Percentiles rank a stretch among this genome's conserved stretches.
Conservation (phyloP, 2,113 vertebrate genomes). For the Machaerirhynchus nigripectus region DNA sequence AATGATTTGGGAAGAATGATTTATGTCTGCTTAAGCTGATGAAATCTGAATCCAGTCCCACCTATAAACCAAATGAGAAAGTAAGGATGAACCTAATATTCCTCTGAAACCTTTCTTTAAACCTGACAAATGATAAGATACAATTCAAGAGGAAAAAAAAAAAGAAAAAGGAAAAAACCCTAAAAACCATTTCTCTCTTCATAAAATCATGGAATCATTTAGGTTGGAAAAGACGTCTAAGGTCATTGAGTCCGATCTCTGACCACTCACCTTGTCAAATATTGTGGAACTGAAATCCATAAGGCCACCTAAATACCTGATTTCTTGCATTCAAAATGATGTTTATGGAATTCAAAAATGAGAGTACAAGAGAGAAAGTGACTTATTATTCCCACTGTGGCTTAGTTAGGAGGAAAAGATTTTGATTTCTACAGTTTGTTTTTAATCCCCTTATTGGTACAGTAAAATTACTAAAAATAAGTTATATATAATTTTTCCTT, state of each 20-base stretch:
- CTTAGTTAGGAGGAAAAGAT: conserved; percentile 12
- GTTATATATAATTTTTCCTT: background rate
- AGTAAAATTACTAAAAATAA: background rate
- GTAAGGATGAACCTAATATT: background rate
- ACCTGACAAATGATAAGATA: background rate
- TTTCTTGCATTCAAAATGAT: background rate
- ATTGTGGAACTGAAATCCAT: background rate
- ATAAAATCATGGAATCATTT: background rate
- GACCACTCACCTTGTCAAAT: background rate
- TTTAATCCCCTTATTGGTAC: background rate
- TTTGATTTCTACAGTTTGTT: conserved; percentile 16
- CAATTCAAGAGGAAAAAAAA: background rate
- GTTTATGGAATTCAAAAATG: background rate
- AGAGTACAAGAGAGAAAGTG: background rate
- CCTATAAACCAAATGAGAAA: background rate
- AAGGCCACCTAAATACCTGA: background rate
- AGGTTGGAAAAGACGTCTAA: background rate
- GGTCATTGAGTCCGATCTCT: background rate
- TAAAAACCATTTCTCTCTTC: background rate
- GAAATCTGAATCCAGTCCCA: background rate
- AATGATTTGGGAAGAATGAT: background rate
- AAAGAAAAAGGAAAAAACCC: background rate
- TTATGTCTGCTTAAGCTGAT: background rate
- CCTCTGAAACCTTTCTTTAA: background rate
- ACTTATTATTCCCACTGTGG: background rate